These are phyloP conservation scores for Apotomis turbidana DNA, from an alignment of 2,888 invertebrate genomes.

Conservation along the genomic window DNA sequence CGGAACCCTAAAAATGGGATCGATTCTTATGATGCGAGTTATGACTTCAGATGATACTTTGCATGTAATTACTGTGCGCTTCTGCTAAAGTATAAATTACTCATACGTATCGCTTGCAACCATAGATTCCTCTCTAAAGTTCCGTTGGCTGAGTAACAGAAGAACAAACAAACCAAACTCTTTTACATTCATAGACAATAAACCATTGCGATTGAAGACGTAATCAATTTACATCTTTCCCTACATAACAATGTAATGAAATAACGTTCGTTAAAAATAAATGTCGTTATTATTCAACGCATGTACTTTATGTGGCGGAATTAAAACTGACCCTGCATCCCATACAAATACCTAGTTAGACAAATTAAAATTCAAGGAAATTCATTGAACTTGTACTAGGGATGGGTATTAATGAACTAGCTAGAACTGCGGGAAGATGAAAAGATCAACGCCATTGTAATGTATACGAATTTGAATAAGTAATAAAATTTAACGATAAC, in stretches of 20 bases:
- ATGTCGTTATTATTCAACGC: conserved; percentile 52
- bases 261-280: conserved; percentile 22
- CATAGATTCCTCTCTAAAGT: too few species aligned
- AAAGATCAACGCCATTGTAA: background rate
- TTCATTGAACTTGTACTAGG: conserved; percentile 56
- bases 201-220: background rate
- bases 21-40: too few species aligned
- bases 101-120: too few species aligned
- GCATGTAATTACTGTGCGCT: too few species aligned
- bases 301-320: conserved; percentile 51
- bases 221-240: conserved; percentile 45
- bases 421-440: conserved; percentile 34
- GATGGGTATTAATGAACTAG: conserved; percentile 42
- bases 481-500: conserved; percentile 4
- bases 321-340: conserved; percentile 55
- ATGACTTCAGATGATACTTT: too few species aligned
- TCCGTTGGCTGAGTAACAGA: too few species aligned
- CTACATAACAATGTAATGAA: conserved; percentile 5
- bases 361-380: conserved; percentile 65
- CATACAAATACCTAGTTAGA: conserved; percentile 56
- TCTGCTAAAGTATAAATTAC: too few species aligned
- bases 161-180: background rate
- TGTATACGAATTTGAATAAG: conserved; percentile 3
- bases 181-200: background rate
- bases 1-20: too few species aligned